Evolutionary conservation across 2,797 vertebrate genomes (phyloP).

Genomic region (Toxotes lorentzi): DNA sequence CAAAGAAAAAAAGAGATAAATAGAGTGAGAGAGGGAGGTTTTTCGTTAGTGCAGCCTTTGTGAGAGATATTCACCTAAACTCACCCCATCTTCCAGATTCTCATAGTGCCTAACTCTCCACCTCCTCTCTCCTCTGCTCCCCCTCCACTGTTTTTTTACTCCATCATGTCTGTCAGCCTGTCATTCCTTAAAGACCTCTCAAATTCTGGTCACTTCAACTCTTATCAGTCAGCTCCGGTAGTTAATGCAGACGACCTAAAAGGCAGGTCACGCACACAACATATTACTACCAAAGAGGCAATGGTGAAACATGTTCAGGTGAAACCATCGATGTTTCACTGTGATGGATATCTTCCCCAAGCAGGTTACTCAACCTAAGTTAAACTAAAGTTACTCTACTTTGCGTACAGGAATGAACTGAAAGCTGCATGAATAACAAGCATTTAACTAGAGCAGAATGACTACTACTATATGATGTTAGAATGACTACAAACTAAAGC

Average conservation of each 20-base stretch:
- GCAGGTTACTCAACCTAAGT: not conserved
- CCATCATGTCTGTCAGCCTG: slow-evolving; percentile 37
- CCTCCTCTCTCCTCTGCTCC: slow-evolving; percentile 7
- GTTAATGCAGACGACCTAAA: not conserved
- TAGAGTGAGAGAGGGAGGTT: not conserved
- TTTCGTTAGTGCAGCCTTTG: slow-evolving; percentile 17
- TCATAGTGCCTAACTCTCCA: not conserved
- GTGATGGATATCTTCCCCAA: not conserved
- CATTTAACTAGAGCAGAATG: too few relatives aligned
- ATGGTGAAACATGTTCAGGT: not conserved
- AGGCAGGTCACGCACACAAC: too few relatives aligned
- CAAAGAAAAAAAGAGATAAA: slow-evolving; percentile 22
- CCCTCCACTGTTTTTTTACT: slow-evolving; percentile 6
- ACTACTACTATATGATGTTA: too few relatives aligned
- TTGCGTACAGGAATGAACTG: not conserved
- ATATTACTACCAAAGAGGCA: too few relatives aligned
- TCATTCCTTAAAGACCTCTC: not conserved
- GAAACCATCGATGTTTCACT: not conserved
- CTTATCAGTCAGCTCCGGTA: not conserved
- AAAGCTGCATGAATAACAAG: not conserved
- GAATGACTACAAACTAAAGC: not conserved
- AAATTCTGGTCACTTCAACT: not conserved
- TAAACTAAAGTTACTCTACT: not conserved
- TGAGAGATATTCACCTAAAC: slow-evolving; percentile 36
- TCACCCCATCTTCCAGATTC: slow-evolving; percentile 43